phyloP scores from a whole-genome alignment of 2,113 vertebrate genomes.

The Geococcyx californianus region DNA sequence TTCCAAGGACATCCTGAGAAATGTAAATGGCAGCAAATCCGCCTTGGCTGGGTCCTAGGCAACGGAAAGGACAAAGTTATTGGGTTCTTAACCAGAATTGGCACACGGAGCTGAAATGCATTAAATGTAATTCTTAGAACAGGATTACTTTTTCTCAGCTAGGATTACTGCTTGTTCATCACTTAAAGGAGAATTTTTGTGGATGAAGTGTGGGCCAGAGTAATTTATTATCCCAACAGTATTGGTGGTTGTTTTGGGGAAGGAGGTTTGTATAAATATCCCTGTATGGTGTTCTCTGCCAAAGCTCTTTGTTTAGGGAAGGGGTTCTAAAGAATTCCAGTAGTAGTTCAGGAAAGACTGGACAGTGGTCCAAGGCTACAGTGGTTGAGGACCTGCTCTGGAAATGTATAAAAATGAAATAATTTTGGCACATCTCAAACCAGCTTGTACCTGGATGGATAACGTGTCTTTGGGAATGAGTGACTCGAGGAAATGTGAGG shows the following conservation, averaged over 20 bases:
- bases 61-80: not conserved
- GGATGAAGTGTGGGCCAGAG: not conserved
- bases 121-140: not conserved
- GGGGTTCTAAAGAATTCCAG: fast-evolving
- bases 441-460: not conserved
- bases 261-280: not conserved
- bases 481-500: not conserved
- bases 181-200: not conserved
- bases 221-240: not conserved
- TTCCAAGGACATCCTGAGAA: not conserved
- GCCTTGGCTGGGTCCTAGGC: not conserved
- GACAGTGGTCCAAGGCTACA: not conserved
- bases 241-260: not conserved
- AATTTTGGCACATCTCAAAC: not conserved
- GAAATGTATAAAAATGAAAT: not conserved
- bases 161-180: not conserved
- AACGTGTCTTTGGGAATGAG: not conserved
- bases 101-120: not conserved
- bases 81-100: not conserved
- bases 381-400: not conserved
- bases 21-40: not conserved
- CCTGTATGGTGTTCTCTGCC: not conserved
- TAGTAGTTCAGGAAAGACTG: not conserved
- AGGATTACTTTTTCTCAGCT: not conserved
- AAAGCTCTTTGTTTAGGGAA: not conserved